Base-by-base conservation (phyloP, 2,888 invertebrate species). In the Megastigmus dorsalis region DNA sequence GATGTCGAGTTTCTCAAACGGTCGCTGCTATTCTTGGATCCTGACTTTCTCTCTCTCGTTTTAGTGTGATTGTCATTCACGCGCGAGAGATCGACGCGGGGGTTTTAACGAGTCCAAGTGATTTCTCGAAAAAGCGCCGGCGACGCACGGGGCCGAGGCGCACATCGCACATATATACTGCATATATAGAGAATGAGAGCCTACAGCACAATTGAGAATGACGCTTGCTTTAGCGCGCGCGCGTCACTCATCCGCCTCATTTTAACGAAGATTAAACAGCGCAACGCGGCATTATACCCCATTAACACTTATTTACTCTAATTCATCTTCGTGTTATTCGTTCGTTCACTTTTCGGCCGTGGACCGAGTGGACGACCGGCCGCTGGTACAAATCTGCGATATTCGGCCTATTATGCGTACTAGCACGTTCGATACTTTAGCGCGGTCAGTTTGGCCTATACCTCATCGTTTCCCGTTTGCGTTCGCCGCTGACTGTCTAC, bases 231-330 rank as follows among this genome's bases (percentile, higher is more conserved):
- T 23, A 30, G 30, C 18, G 41, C 26, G 52, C 65, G 18, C 70
- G 41, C 50, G 65, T 73, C 73, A 60, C 41, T 60, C 73, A 55
- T 30, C 66, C 79, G 77, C 70, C 77, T 79, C 79, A 75, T 79
- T 79, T 81, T 84, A 84, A 85, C 82, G 83, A 85, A 86, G 85
- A 85, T 86, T 83, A 84, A 86, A 83, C 83, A 83, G 84, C 83
- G 48, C 60, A 7, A 20, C 33, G 82, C 82, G 82, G 82, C 81
- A 82, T 84, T 84, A 84, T 81, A 81, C 79, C n/a, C 83, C 83
- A 84, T 84, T 83, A 84, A 81, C 82, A 81, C 83, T 84, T 84
- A 83, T 86, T 85, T 83, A 82, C 82, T 83, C 80, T 81, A 85
- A 85, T 86, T 85, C 82, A 85, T 85, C 85, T 84, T 83, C 81